phyloP scores from a whole-genome alignment of 2,113 vertebrate genomes.

The Athene cunicularia region DNA sequence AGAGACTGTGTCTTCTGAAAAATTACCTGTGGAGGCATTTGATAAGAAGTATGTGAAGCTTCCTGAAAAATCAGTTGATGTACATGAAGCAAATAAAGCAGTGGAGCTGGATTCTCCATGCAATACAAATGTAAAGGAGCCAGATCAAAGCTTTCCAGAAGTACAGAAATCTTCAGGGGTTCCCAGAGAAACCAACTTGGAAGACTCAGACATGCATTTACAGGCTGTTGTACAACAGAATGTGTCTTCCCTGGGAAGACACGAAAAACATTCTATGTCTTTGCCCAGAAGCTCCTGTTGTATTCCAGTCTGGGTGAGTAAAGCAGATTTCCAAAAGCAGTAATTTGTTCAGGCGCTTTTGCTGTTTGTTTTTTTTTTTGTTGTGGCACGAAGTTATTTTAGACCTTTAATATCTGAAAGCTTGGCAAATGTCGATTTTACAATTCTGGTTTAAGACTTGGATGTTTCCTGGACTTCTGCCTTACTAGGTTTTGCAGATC shows the following conservation, averaged over 20 bases:
- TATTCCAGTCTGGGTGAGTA: slow-evolving; percentile 75
- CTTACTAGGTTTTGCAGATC: not conserved
- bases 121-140: not conserved
- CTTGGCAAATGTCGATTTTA: not conserved
- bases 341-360: not conserved
- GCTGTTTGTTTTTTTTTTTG: not conserved
- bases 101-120: not conserved
- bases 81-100: not conserved
- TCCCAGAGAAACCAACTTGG: not conserved
- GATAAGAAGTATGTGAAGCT: not conserved
- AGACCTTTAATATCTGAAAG: not conserved
- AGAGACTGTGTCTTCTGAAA: not conserved
- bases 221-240: not conserved
- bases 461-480: not conserved
- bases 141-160: not conserved
- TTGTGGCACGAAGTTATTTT: not conserved
- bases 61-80: not conserved
- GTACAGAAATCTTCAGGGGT: not conserved
- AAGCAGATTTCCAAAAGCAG: not conserved
- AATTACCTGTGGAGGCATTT: not conserved
- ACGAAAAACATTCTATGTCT: not conserved
- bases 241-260: not conserved
- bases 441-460: not conserved
- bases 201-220: not conserved
- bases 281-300: not conserved